phyloP scores from a whole-genome alignment of 2,888 invertebrate genomes.

The Phyllotreta cruciferae region DNA sequence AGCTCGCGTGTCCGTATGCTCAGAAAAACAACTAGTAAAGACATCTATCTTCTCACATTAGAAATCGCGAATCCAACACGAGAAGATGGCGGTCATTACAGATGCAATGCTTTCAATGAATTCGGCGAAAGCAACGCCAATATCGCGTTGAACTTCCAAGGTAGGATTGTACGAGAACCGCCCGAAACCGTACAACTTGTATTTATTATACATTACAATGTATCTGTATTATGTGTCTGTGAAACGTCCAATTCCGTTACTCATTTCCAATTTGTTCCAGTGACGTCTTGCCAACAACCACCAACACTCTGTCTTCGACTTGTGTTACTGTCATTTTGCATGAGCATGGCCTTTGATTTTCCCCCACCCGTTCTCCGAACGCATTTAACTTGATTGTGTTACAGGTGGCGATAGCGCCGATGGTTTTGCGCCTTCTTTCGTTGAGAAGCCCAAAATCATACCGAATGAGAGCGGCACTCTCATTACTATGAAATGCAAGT shows the following conservation, averaged over 20 bases:
- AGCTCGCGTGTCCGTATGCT: conserved; percentile 90
- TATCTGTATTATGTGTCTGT: conserved; percentile 48
- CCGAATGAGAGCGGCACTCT: conserved; percentile 97
- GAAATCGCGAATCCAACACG: conserved; percentile 95
- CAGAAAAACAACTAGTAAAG: conserved; percentile 86
- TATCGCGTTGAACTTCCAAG: conserved; percentile 99
- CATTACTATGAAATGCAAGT: conserved; percentile 96
- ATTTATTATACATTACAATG: conserved; percentile 17
- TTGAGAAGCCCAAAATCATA: conserved; percentile 98
- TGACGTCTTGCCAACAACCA: conserved; percentile 46
- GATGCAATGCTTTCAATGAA: conserved; percentile 98
- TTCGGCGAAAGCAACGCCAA: conserved; percentile 99
- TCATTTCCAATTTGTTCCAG: conserved; percentile 52
- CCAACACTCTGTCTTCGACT: conserved; percentile 47
- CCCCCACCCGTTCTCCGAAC: conserved; percentile 47
- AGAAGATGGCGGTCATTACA: conserved; percentile 97
- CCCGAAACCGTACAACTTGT: conserved; percentile 3
- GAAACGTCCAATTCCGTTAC: conserved; percentile 54
- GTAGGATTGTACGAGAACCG: conserved; percentile 65
- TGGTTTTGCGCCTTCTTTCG: conserved; percentile 95
- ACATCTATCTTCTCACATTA: conserved; percentile 88
- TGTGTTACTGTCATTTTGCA: conserved; percentile 56
- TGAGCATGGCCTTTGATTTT: conserved; percentile 59
- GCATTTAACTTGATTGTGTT: conserved; percentile 52
- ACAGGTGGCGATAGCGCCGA: conserved; percentile 90